phyloP scores from a whole-genome alignment of 2,888 invertebrate species.

The Acholoe squamosa region DNA sequence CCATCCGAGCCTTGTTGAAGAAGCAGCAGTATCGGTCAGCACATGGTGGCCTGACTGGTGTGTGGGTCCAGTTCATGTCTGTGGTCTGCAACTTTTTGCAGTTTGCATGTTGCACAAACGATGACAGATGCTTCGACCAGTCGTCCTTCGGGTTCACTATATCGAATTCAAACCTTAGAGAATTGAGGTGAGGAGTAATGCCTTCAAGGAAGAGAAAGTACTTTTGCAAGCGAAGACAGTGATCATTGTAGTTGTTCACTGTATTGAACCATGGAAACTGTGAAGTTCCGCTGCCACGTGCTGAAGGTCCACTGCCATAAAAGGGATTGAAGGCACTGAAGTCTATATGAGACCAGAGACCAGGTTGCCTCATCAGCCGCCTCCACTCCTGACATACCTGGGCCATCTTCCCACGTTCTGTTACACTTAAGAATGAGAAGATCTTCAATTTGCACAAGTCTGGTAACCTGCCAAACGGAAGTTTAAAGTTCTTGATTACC shows the following conservation, averaged over 20 bases:
- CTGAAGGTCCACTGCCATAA: not conserved
- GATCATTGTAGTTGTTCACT: constrained; percentile 14
- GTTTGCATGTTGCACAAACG: constrained; percentile 22
- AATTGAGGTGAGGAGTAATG: not conserved
- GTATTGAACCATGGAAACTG: constrained; percentile 58
- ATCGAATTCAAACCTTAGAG: constrained; percentile 50
- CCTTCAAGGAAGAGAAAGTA: constrained; percentile 24
- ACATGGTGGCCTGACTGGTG: constrained; percentile 58
- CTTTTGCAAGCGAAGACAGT: constrained; percentile 25
- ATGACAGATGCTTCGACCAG: constrained; percentile 36
- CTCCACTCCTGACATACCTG: constrained; percentile 62
- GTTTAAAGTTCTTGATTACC: constrained; percentile 53
- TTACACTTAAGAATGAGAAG: constrained; percentile 23
- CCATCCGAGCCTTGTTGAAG: constrained; percentile 63
- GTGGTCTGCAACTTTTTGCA: constrained; percentile 7
- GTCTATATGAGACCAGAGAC: constrained; percentile 52
- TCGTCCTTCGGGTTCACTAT: constrained; percentile 48
- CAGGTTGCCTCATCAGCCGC: not conserved
- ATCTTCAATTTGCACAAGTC: constrained; percentile 55
- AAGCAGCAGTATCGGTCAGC: constrained; percentile 61
- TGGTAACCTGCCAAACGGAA: constrained; percentile 55
- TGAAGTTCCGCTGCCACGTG: not conserved
- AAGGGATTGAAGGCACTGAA: constrained; percentile 53
- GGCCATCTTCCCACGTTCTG: constrained; percentile 28
- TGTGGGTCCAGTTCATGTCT: constrained; percentile 55